A percentile compares a stretch with the other conserved stretches of the same genome.
Conservation (phyloP, 2,797 vertebrate species). For the Cacajao melanocephalus region DNA sequence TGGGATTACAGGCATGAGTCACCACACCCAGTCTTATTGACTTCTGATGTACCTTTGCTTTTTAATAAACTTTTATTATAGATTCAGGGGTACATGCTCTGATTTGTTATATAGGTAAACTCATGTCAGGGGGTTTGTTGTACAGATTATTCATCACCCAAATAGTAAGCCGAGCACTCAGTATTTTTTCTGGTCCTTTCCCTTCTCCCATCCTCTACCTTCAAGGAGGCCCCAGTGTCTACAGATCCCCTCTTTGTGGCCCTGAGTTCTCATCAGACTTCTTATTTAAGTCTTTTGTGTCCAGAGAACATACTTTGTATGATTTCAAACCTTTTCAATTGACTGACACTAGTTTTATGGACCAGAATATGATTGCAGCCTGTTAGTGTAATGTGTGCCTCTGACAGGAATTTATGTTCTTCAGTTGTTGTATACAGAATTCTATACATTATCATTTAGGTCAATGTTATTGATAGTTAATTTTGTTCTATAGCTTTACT, state of each 20-base stretch:
- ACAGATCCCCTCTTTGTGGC: neutral
- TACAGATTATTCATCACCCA: neutral
- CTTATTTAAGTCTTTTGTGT: slow-evolving; percentile 10
- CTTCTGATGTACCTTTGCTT: neutral
- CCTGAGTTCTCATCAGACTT: neutral
- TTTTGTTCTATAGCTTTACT: neutral
- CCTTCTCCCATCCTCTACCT: neutral
- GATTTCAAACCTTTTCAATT: neutral
- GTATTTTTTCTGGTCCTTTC: neutral
- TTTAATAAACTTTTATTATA: neutral
- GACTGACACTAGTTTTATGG: neutral
- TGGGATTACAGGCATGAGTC: neutral
- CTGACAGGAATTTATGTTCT: slow-evolving; percentile 35
- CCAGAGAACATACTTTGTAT: neutral
- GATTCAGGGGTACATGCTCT: neutral
- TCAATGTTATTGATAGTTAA: neutral
- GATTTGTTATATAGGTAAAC: neutral
- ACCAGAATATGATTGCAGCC: neutral
- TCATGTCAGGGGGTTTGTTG: neutral
- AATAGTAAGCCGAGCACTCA: neutral
- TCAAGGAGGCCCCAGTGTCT: neutral
- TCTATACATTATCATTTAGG: neutral
- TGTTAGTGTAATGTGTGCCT: neutral
- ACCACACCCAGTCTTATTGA: neutral
- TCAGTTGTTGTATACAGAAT: neutral